Evolutionary conservation across 2,888 invertebrate genomes (phyloP).

Genomic region (Temnothorax unifasciatus): DNA sequence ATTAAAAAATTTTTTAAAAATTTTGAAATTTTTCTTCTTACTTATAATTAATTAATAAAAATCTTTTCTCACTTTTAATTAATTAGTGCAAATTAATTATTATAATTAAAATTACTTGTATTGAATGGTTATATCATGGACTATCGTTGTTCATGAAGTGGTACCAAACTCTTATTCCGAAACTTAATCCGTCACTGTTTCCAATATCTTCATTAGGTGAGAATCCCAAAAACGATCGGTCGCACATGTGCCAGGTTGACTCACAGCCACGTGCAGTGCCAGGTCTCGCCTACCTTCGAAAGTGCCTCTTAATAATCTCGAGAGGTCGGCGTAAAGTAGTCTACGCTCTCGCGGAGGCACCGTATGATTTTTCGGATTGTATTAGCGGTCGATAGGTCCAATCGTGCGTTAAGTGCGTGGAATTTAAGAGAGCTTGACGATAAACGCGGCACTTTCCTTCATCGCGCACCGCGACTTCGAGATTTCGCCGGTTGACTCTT

Average conservation of each 20-base stretch:
- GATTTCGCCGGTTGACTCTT: slow-evolving; percentile 51
- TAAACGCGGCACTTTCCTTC: slow-evolving; percentile 54
- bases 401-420: slow-evolving; percentile 54
- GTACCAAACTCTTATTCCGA: neutral
- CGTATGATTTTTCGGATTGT: slow-evolving; percentile 51
- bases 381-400: slow-evolving; percentile 19
- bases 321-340: slow-evolving; percentile 32
- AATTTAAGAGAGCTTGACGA: slow-evolving; percentile 54
- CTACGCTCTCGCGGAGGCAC: slow-evolving; percentile 27
- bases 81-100: neutral
- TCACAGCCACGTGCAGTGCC: slow-evolving; percentile 18
- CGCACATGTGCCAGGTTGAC: slow-evolving; percentile 59
- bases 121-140: neutral
- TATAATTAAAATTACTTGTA: neutral
- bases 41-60: neutral
- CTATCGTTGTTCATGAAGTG: neutral
- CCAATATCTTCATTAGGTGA: slow-evolving; percentile 74
- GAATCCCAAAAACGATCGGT: slow-evolving; percentile 69
- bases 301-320: slow-evolving; percentile 59
- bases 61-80: neutral
- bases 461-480: neutral
- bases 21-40: neutral
- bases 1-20: neutral
- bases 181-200: slow-evolving; percentile 42
- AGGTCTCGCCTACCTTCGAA: slow-evolving; percentile 47